Conservation (phyloP, 1,140 invertebrate species). For the Brachionus calyciflorus region DNA sequence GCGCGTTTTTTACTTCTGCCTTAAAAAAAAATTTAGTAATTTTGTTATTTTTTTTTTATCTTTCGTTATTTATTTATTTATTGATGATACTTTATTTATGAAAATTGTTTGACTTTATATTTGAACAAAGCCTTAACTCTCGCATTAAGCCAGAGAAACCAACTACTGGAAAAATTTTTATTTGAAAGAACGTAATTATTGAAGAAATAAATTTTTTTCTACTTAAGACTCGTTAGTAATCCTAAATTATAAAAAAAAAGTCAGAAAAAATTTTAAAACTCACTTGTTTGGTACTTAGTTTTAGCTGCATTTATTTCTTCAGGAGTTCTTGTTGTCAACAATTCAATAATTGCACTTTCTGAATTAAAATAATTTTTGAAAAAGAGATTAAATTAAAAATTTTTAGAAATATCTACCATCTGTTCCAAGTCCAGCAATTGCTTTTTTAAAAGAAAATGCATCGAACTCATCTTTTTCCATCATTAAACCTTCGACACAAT, state of each 20-base stretch:
- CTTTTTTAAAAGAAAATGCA: slow-evolving; percentile 55
- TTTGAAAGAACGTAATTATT: too few relatives aligned
- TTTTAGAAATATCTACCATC: slow-evolving; percentile 60
- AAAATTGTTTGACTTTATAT: too few relatives aligned
- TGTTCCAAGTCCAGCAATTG: slow-evolving; percentile 62
- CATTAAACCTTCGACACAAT: slow-evolving; percentile 53
- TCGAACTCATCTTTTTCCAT: slow-evolving; percentile 59
- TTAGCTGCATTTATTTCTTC: slow-evolving; percentile 42
- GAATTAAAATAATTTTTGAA: background rate
- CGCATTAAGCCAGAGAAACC: too few relatives aligned
- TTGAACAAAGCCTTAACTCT: too few relatives aligned
- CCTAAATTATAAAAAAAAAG: background rate
- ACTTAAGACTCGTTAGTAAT: too few relatives aligned
- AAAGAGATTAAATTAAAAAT: background rate
- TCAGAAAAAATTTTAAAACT: background rate
- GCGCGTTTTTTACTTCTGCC: too few relatives aligned
- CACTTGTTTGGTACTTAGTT: slow-evolving; percentile 22
- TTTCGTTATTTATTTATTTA: too few relatives aligned
- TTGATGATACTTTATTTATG: too few relatives aligned
- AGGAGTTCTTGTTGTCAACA: slow-evolving; percentile 33
- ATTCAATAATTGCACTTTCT: slow-evolving; percentile 22
- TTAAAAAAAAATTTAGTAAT: too few relatives aligned
- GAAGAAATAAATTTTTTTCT: too few relatives aligned
- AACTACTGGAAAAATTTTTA: too few relatives aligned
- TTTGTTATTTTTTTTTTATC: too few relatives aligned